Evolutionary conservation across 2,888 invertebrate species (phyloP).

Genomic region (Protula sp.): DNA sequence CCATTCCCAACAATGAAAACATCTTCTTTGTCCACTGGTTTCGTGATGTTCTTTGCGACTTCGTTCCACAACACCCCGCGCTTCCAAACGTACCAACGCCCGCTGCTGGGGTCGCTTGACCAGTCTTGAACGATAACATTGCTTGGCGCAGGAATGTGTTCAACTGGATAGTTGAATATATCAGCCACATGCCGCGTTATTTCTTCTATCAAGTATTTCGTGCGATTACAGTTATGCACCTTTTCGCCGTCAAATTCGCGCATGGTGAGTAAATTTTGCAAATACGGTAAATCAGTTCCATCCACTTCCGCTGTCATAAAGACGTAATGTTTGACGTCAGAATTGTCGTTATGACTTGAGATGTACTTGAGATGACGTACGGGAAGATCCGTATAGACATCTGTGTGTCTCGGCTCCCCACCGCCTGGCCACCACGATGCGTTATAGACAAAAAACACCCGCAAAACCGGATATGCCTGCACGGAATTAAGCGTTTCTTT

Average conservation of each 20-base stretch:
- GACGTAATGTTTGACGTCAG: neutral
- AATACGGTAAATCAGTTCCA: conserved; percentile 6
- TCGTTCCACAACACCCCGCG: neutral
- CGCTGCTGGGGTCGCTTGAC: neutral
- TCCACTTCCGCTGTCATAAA: conserved; percentile 12
- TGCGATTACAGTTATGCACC: neutral
- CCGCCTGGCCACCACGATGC: conserved; percentile 4
- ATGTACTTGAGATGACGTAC: conserved; percentile 6
- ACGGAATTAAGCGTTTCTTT: conserved; percentile 2
- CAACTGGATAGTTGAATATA: neutral
- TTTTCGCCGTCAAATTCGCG: neutral
- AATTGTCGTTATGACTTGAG: too few relatives aligned
- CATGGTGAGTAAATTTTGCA: conserved; percentile 2
- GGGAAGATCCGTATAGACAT: conserved; percentile 9
- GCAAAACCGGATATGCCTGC: conserved; percentile 8
- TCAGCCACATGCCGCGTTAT: conserved; percentile 4
- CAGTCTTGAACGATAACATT: neutral
- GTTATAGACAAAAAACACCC: conserved; percentile 12
- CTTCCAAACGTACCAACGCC: neutral
- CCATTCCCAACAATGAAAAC: neutral
- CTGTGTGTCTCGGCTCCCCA: neutral
- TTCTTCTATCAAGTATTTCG: conserved; percentile 2
- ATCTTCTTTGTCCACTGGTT: neutral
- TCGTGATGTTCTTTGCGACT: neutral
- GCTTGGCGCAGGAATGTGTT: conserved; percentile 2